Evolutionary conservation across 2,888 invertebrate genomes (phyloP).

Genomic region (Fabriciana adippe): DNA sequence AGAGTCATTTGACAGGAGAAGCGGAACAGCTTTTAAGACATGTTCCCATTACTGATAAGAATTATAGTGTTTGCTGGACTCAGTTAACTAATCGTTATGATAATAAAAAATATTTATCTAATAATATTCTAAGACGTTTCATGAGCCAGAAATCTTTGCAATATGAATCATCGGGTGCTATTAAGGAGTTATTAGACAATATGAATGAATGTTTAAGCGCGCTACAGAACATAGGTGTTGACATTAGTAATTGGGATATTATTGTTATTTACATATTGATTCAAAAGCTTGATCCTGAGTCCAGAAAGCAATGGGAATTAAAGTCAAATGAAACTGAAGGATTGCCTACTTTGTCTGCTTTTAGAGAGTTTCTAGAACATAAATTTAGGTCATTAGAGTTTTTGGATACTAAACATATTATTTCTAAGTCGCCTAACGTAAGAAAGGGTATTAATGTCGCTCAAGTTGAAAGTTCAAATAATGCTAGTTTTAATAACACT

Average conservation of each 20-base stretch:
- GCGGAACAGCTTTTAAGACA: constrained; percentile 36
- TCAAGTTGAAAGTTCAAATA: not conserved
- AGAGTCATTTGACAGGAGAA: constrained; percentile 30
- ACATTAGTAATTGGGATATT: constrained; percentile 40
- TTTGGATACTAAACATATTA: not conserved
- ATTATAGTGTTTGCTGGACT: constrained; percentile 39
- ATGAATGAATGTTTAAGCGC: constrained; percentile 39
- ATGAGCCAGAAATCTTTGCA: constrained; percentile 25
- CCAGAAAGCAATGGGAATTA: constrained; percentile 40
- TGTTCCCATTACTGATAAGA: constrained; percentile 34
- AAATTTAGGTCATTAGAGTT: constrained; percentile 2
- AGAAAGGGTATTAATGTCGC: not conserved
- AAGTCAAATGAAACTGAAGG: constrained; percentile 31
- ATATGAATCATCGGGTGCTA: constrained; percentile 33
- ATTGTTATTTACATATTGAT: constrained; percentile 37
- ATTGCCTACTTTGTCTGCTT: constrained; percentile 40
- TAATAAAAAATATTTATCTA: constrained; percentile 39
- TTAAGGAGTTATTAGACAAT: constrained; percentile 31
- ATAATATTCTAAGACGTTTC: constrained; percentile 36
- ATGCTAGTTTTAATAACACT: too few species aligned
- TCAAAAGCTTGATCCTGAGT: constrained; percentile 38
- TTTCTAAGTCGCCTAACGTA: not conserved
- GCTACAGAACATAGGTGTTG: constrained; percentile 33
- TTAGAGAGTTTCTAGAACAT: constrained; percentile 32
- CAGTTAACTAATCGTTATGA: constrained; percentile 36